Evolutionary conservation across 2,888 invertebrate genomes (phyloP).

Genomic region (Morpho deidamia): DNA sequence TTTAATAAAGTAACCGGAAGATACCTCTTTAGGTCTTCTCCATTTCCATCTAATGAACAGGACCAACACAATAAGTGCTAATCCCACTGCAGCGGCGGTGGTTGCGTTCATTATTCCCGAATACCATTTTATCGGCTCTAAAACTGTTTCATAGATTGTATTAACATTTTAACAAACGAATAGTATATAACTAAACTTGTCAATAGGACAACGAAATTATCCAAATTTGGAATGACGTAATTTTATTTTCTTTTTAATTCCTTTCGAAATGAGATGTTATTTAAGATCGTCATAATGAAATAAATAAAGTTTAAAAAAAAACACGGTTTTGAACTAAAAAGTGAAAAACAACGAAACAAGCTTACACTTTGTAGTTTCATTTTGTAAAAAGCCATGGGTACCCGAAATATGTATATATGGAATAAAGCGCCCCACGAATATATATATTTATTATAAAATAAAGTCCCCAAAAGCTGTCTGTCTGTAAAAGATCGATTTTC

Average conservation of each 20-base stretch:
- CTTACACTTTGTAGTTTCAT: too few species aligned
- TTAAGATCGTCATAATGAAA: too few species aligned
- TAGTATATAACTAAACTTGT: constrained; percentile 6
- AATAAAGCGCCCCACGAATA: too few species aligned
- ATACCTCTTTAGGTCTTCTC: constrained; percentile 38
- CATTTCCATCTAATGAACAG: constrained; percentile 45
- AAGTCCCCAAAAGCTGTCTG: too few species aligned
- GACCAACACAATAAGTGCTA: constrained; percentile 38
- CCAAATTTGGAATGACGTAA: constrained; percentile 18
- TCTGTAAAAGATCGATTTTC: too few species aligned
- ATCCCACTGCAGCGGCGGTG: constrained; percentile 40
- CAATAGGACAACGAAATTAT: constrained; percentile 6
- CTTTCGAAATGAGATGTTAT: background rate
- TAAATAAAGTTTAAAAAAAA: too few species aligned
- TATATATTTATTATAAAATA: too few species aligned
- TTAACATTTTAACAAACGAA: constrained; percentile 11
- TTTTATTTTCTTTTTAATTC: constrained; percentile 1
- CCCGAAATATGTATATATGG: too few species aligned
- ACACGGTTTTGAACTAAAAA: too few species aligned
- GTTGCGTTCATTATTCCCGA: constrained; percentile 37
- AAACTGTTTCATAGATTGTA: background rate
- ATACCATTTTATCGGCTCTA: constrained; percentile 34
- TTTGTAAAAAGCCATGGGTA: too few species aligned
- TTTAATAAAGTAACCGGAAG: background rate
- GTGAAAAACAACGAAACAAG: too few species aligned